Percentiles rank a stretch among this genome's conserved stretches.
phyloP scores from a whole-genome alignment of 1,140 invertebrate species.

The Micrasema minimum region DNA sequence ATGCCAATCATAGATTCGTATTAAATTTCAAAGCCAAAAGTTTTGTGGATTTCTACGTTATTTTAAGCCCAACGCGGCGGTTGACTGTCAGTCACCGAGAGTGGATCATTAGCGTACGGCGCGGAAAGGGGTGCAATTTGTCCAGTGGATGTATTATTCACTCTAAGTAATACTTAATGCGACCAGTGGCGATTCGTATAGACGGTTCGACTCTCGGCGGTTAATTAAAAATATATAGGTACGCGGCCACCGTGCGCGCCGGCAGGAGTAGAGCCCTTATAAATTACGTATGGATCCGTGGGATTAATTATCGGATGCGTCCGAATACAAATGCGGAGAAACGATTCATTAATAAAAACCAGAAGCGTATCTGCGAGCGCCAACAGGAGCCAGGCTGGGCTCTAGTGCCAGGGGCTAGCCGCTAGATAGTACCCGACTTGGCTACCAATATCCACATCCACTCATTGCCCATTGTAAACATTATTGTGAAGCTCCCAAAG shows the following conservation, averaged over 20 bases:
- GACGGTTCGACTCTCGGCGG: slow-evolving; percentile 14
- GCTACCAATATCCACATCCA: too few relatives aligned
- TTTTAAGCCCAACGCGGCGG: too few relatives aligned
- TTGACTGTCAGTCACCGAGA: slow-evolving; percentile 1
- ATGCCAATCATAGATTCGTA: too few relatives aligned
- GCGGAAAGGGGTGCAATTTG: slow-evolving; percentile 23
- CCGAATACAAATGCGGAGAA: slow-evolving; percentile 32
- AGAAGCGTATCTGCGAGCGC: slow-evolving; percentile 36
- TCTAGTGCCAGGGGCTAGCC: too few relatives aligned
- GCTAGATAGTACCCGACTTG: too few relatives aligned
- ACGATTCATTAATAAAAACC: slow-evolving; percentile 45
- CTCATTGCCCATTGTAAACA: too few relatives aligned
- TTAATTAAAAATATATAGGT: slow-evolving; percentile 45
- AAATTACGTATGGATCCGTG: slow-evolving; percentile 36
- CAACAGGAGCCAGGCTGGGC: slow-evolving; percentile 17
- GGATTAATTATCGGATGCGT: slow-evolving; percentile 40
- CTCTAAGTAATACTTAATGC: slow-evolving; percentile 4
- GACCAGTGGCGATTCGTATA: slow-evolving; percentile 3
- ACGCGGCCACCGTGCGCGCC: slow-evolving; percentile 13
- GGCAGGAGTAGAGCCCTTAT: slow-evolving; percentile 12
- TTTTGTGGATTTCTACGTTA: too few relatives aligned
- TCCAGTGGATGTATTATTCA: slow-evolving; percentile 23
- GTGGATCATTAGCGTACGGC: background rate
- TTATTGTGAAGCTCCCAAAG: too few relatives aligned
- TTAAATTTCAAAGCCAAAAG: too few relatives aligned